Percentiles rank a stretch among this genome's conserved stretches.
Conservation (phyloP, 2,797 vertebrate species). For the Cossypha heuglini region DNA sequence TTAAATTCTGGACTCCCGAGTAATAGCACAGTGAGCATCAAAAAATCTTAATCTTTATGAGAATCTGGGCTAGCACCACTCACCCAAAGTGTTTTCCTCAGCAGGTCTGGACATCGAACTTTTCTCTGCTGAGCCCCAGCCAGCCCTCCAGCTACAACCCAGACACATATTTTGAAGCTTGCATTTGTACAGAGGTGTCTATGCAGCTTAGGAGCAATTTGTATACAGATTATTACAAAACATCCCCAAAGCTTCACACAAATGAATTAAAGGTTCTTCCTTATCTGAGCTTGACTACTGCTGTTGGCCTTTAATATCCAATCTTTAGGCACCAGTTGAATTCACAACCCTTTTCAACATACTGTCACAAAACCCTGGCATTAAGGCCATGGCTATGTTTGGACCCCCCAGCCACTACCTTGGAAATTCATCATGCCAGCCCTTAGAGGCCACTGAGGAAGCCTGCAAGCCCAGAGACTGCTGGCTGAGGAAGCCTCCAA, state of each 20-base stretch:
- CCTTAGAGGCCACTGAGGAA: neutral
- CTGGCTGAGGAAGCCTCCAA: neutral
- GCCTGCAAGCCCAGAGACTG: neutral
- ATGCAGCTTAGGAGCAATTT: slow-evolving; percentile 11
- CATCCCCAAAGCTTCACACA: neutral
- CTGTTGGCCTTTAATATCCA: too few species aligned
- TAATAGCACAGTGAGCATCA: neutral
- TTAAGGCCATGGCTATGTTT: neutral
- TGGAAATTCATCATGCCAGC: neutral
- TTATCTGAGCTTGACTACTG: neutral
- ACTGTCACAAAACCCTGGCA: too few species aligned
- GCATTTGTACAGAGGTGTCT: neutral
- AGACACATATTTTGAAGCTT: neutral
- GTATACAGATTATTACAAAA: slow-evolving; percentile 9
- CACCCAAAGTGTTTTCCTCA: neutral
- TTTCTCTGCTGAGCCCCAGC: neutral
- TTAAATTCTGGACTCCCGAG: neutral
- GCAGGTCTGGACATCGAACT: neutral
- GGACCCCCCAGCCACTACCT: neutral
- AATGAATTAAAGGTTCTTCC: neutral
- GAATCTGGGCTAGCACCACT: neutral
- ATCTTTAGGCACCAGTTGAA: too few species aligned
- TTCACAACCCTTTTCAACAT: too few species aligned
- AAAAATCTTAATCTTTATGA: neutral
- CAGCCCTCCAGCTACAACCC: neutral